Percentiles rank a stretch among this genome's conserved stretches.
Conservation (phyloP, 1,140 invertebrate species). For the Anoplolepis gracilipes region DNA sequence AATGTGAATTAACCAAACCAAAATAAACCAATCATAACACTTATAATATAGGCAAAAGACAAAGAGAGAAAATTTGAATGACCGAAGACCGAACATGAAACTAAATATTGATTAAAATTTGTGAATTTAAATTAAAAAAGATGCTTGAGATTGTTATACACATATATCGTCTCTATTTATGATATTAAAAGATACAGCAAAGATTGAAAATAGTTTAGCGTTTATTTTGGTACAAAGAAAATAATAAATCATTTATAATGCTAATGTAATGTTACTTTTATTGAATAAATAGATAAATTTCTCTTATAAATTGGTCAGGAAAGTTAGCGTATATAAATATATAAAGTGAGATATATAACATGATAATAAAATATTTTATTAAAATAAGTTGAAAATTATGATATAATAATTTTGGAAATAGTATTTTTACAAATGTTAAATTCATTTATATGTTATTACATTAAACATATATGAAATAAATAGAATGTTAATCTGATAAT, state of each 20-base stretch:
- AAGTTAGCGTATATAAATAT: neutral
- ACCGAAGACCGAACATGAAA: neutral
- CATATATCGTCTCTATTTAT: neutral
- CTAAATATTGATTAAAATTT: neutral
- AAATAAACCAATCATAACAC: neutral
- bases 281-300: neutral
- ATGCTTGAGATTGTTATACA: neutral
- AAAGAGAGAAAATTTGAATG: neutral
- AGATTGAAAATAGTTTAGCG: neutral
- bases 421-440: conserved; percentile 41
- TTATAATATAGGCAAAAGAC: conserved; percentile 3
- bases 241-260: conserved; percentile 8
- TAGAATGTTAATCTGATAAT: conserved; percentile 39
- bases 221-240: neutral
- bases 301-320: neutral
- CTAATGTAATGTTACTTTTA: neutral
- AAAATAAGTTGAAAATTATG: neutral
- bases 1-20: neutral
- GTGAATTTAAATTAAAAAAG: neutral
- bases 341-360: conserved; percentile 15
- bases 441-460: conserved; percentile 6
- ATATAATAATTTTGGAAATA: conserved; percentile 35
- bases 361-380: conserved; percentile 70
- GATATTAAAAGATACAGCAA: neutral
- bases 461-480: conserved; percentile 62